Evolutionary conservation across 2,113 vertebrate species (phyloP), one percentile per base, ranked within the genome.

Genomic region (Irena cyanogastra): DNA sequence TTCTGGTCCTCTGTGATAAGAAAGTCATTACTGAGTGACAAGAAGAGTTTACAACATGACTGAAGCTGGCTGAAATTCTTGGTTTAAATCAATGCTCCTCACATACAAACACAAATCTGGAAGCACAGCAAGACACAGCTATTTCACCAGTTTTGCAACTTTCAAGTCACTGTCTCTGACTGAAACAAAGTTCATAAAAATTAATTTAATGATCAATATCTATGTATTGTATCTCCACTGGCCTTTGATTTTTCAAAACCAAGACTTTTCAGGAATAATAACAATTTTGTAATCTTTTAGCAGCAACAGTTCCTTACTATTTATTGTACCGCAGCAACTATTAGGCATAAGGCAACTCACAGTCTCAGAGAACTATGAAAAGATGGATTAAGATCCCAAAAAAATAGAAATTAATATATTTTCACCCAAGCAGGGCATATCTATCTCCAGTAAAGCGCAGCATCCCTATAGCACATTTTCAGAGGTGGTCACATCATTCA

Each of bases 1-100:
- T 74, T 93, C 95, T 94, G 95, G 45, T 66, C 28, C 23, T 83
- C 50, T 96, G 66, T 80, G 92, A 90, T 94, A 97, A 95, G 82
- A 72, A 95, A 92, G 59, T 90, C 54, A 83, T 94, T 95, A 90
- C 45, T 50, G 37, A 90, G 41, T 72, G 83, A 92, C 83, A 90
- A 86, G 59, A 72, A 49, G 30, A 64, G 27, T 30, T 44, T 84
- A 41, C 1, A 9, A 70, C 30, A 37, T 18, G 5, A 23, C 47
- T 66, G 60, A 59, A 78, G 16, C 18, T 52, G 37, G 23, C 12
- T 72, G 82, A 92, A 90, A 88, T 83, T 90, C 59, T 83, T 5
- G 0, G 14, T 80, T 74, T 69, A 92, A 88, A 88, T 92, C 85
- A 77, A 84, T 95, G 33, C 1, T 92, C 4, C 39, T 71, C 26